Base-by-base conservation (phyloP, 1,140 invertebrate genomes). In the Euborellia annulipes region DNA sequence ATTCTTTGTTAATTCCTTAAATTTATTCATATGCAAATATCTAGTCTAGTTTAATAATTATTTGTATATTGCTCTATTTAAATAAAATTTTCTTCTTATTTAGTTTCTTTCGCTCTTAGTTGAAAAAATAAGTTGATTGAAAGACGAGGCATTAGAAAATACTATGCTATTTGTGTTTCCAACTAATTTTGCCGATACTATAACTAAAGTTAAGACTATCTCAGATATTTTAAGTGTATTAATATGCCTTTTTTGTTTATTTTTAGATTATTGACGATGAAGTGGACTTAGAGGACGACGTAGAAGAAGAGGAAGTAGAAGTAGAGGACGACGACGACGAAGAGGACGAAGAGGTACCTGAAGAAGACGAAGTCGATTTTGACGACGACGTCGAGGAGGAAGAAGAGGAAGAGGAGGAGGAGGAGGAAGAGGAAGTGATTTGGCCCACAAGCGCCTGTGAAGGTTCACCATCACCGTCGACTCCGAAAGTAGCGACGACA, bases 341-440 rank as follows among this genome's bases (percentile, higher is more conserved):
- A 55, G 32, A 27, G 11, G 23, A 27, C 4, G 23, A 6, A 27
- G 23, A 27, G 23, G 61, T 63, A 9, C 60, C 62, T 9, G 60
- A 52, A 2, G 56, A 62, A 16, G 56, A 58, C 36, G 27, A 27
- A 41, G 50, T 50, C 9, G 53, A 51, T 34, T 52, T 58, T 2
- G 36, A 55, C n/a, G 48, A 57, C 30, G 45, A 42, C 2, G 30
- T 50, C 18, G 1, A 52, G 55, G 32, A 27, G 11, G 23, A 27
- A 11, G 23, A 6, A 27, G 23, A 27, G 23, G 61, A 64, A 9
- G 60, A 62, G 7, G 60, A 52, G 2, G 56, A 62, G 17, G 56
- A 58, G 30, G 27, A 27, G 43, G 50, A 48, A n/a, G 53, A 51
- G 30, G 51, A 50, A 36, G 45, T 50, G 3, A 32, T 45, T n/a